phyloP scores from a whole-genome alignment of 1,140 invertebrate species.

The Drosophila fuyamai region DNA sequence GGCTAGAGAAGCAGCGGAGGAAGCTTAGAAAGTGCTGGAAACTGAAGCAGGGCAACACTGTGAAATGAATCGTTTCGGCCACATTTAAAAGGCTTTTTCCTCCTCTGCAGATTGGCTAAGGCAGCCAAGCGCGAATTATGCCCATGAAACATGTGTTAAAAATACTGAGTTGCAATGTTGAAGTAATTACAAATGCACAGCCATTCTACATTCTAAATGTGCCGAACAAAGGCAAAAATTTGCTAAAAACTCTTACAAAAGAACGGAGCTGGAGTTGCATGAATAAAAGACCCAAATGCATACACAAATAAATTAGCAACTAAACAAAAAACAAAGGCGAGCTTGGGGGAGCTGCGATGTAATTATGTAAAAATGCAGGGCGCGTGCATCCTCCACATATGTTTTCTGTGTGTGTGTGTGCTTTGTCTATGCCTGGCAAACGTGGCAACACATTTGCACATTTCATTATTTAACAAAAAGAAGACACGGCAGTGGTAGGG shows the following conservation, averaged over 20 bases:
- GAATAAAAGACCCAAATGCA: constrained; percentile 69
- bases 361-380: constrained; percentile 69
- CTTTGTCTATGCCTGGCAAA: constrained; percentile 5
- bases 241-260: constrained; percentile 41
- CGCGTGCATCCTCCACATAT: constrained; percentile 55
- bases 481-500: constrained; percentile 20
- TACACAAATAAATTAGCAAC: constrained; percentile 82
- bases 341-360: constrained; percentile 44
- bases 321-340: constrained; percentile 73
- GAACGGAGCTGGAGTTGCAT: constrained; percentile 39
- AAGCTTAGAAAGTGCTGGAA: constrained; percentile 62
- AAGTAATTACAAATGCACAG: constrained; percentile 57
- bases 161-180: constrained; percentile 49
- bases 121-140: constrained; percentile 71
- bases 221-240: constrained; percentile 32
- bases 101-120: constrained; percentile 12
- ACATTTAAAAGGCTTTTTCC: constrained; percentile 46
- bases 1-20: constrained; percentile 17
- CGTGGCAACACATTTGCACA: constrained; percentile 60
- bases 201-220: constrained; percentile 51
- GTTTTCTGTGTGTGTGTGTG: not conserved
- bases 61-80: constrained; percentile 41
- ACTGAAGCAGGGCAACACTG: constrained; percentile 37
- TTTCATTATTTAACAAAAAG: constrained; percentile 61
- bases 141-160: constrained; percentile 52